phyloP scores from a whole-genome alignment of 2,797 vertebrate species.

The Neopelma chrysocephalum region DNA sequence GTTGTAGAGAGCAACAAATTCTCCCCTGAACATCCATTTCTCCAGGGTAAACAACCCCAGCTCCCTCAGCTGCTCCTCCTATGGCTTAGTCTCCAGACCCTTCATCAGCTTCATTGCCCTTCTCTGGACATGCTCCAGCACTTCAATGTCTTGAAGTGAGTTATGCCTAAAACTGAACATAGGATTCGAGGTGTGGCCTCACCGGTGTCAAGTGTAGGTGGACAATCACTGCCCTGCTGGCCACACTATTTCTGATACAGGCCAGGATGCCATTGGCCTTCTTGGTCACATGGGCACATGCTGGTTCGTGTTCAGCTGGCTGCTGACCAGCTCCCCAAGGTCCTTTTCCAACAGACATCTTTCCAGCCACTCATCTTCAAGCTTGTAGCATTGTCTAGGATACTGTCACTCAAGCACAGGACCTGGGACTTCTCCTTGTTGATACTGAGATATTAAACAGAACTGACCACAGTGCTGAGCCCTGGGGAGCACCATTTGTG shows the following conservation, averaged over 20 bases:
- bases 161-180: no score
- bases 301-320: neutral
- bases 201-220: neutral
- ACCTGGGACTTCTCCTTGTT: neutral
- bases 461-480: neutral
- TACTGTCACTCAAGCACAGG: neutral
- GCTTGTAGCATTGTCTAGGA: neutral
- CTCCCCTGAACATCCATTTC: neutral
- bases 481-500: neutral
- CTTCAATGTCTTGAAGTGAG: neutral
- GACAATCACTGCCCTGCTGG: neutral
- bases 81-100: neutral
- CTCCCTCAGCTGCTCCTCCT: neutral
- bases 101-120: neutral
- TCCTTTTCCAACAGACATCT: neutral
- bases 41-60: neutral
- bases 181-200: neutral
- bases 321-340: neutral
- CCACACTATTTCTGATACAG: neutral
- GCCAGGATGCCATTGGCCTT: neutral
- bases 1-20: neutral
- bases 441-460: neutral
- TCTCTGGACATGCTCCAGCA: neutral
- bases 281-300: neutral
- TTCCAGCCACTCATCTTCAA: neutral